Base-by-base conservation (phyloP, 2,888 invertebrate species). In the Barypeithes pellucidus region DNA sequence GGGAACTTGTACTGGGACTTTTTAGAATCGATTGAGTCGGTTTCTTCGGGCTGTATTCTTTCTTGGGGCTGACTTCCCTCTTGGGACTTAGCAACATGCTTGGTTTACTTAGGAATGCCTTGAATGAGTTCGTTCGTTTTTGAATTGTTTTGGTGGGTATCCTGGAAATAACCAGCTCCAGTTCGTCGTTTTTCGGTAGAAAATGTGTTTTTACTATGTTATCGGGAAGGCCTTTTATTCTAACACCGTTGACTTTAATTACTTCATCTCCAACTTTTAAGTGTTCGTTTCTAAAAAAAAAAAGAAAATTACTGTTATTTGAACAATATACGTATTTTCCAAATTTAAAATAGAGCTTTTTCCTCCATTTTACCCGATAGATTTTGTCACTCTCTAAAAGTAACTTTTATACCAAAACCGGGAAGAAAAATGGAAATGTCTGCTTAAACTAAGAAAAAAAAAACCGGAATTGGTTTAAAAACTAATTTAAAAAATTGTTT, bases 221-320 rank as follows among this genome's bases (percentile, higher is more conserved):
- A 5, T 91, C 90, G 50, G 91, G 89, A 67, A 95, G 88, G 0
- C 94, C 94, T 75, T 93, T 89, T 72, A 97, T 86, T 76, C 94
- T 91, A 81, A 90, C 91, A 9, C 95, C 95, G 85, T 96, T 96
- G 33, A 96, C 94, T 86, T 95, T 94, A 11, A 96, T 92, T 76
- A 97, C 93, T 88, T 96, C 95, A 86, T 97, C 97, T 12, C 95
- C 95, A 72, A 95, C 89, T 80, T 91, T 89, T 75, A 97, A 88
- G 79, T 94, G 90, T 18, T 95, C 94, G 84, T 95, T 94, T 86
- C 94, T 94, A 82, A 68, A 86, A 79, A 16, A 75, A 57, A 54
- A 68, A 63, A 39, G 7, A 18, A 14, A 59, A 59, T n/a, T 16
- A 59, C 8, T 1, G 14, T 12, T 24, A 5, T 24, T n/a, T n/a